Conservation (phyloP, 2,888 invertebrate species). For the Leistus spinibarbis region DNA sequence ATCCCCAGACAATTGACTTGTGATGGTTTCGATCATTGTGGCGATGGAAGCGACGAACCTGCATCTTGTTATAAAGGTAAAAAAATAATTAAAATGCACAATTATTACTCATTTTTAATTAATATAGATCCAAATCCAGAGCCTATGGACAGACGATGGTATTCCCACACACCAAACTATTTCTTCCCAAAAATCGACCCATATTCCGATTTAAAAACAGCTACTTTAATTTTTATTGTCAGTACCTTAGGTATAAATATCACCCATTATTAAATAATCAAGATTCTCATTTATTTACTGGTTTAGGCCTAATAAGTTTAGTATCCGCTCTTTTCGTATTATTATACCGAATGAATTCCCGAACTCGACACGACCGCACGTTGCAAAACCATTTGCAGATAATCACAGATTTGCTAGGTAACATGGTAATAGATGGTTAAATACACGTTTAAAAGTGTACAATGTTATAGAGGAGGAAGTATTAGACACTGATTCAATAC, state of each 20-base stretch:
- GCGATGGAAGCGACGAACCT: conserved; percentile 73
- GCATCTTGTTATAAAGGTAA: conserved; percentile 63
- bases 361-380: conserved; percentile 67
- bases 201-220: conserved; percentile 69
- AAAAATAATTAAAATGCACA: conserved; percentile 1
- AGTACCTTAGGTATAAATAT: conserved; percentile 66
- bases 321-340: conserved; percentile 68
- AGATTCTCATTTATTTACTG: conserved; percentile 7
- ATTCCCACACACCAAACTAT: conserved; percentile 72
- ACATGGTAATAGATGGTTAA: conserved; percentile 4
- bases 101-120: not conserved
- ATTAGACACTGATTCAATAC: conserved; percentile 55
- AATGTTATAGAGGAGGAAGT: conserved; percentile 49
- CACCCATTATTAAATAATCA: conserved; percentile 9
- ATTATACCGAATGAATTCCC: conserved; percentile 67
- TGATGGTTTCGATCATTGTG: conserved; percentile 79
- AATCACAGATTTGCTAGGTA: conserved; percentile 71
- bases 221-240: conserved; percentile 67
- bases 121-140: conserved; percentile 61
- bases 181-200: conserved; percentile 72
- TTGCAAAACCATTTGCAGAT: conserved; percentile 71
- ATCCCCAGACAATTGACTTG: conserved; percentile 70
- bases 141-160: conserved; percentile 65
- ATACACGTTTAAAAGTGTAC: conserved; percentile 12
- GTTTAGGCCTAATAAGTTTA: conserved; percentile 62